phyloP scores from a whole-genome alignment of 2,797 vertebrate species.

The Decapterus maruadsi region DNA sequence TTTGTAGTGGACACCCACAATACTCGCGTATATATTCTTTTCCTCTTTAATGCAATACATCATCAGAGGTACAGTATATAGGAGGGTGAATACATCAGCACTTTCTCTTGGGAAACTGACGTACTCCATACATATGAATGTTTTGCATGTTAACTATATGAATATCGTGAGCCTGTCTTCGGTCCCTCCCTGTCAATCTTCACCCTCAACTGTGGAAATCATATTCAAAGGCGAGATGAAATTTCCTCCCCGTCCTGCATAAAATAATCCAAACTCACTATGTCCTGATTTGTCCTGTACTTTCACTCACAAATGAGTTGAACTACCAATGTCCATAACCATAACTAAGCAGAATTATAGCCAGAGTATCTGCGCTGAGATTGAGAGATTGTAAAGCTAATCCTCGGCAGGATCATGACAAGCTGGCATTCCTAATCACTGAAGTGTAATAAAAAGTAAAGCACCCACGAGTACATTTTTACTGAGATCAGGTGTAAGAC shows the following conservation, averaged over 20 bases:
- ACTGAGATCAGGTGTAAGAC: conserved; percentile 63
- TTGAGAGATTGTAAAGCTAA: conserved; percentile 57
- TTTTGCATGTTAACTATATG: conserved; percentile 32
- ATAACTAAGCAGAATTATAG: conserved; percentile 43
- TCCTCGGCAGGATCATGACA: conserved; percentile 56
- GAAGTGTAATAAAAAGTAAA: conserved; percentile 60
- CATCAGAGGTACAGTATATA: not conserved
- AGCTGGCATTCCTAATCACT: conserved; percentile 51
- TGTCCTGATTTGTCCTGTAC: conserved; percentile 8
- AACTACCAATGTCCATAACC: conserved; percentile 35
- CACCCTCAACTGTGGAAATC: conserved; percentile 39
- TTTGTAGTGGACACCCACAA: not conserved
- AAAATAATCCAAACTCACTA: conserved; percentile 23
- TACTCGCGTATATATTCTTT: not conserved
- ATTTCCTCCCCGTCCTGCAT: conserved; percentile 8
- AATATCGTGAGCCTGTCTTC: conserved; percentile 28
- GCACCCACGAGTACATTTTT: conserved; percentile 57
- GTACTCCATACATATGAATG: conserved; percentile 36
- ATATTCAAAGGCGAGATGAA: conserved; percentile 14
- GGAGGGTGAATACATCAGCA: conserved; percentile 3
- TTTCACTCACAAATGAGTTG: conserved; percentile 18
- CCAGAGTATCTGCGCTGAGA: conserved; percentile 36
- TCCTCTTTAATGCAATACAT: conserved; percentile 22
- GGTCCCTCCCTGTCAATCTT: conserved; percentile 29
- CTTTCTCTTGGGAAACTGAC: conserved; percentile 36